Base-by-base conservation (phyloP, 53 echinoderm and acorn worm genomes). In the Henricia sp. region DNA sequence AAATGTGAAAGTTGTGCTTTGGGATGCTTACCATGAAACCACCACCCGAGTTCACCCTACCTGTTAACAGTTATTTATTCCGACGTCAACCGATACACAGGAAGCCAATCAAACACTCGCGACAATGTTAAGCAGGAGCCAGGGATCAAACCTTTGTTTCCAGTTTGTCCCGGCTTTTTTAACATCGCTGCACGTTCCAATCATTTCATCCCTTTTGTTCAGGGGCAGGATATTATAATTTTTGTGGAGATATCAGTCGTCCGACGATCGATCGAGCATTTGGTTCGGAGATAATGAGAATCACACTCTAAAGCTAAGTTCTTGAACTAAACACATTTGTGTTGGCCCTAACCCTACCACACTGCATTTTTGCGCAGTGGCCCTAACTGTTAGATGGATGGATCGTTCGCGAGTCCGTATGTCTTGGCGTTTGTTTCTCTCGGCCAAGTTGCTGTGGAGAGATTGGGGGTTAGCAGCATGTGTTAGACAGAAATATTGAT, bases 341-440 rank as follows among this genome's bases (percentile, higher is more conserved):
- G 44, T 17, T 41, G 64, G 25, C 80, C 80, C 80, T 80, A 80
- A 28, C 46, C 70, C 80, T 80, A 80, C 36, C 80, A 43, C 80
- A 80, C 80, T 80, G 80, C 80, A 80, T 80, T 80, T 80, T 80
- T 80, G 80, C 80, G 80, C 80, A 80, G 80, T 80, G 80, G 64
- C 80, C 80, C 80, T 80, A 80, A 33, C 17, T 24, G 3, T 16
- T 43, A 72, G 14, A 19, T 14, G 13, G 50, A 80, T 43, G 53
- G 14, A 19, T 14, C 14, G 50, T 63, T 65, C 65, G 48, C 63
- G 80, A 80, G 80, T 46, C 17, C 63, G 26, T 38, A 40, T 60
- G 23, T 25, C 77, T 24, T 2, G 77, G 9, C 2, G 77, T n/a
- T 8, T 59, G 41, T 63, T 46, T 64, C 80, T 50, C 12, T n/a